Base-by-base conservation (phyloP, 2,888 invertebrate genomes). In the Andrena bucephala region DNA sequence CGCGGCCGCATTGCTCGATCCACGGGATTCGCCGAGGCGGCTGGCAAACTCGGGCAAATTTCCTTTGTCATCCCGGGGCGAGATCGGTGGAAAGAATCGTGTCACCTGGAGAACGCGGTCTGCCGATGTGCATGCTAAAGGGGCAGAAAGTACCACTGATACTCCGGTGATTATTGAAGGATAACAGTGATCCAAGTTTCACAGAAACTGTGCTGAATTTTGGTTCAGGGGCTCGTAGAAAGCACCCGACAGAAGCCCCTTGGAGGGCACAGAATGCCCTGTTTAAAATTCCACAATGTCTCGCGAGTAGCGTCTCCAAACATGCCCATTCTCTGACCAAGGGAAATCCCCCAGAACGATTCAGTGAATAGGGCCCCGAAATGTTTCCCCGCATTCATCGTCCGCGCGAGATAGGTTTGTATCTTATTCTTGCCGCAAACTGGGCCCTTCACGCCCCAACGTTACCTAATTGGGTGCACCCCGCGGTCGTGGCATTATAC, bases 381-480 rank as follows among this genome's bases (percentile, higher is more conserved):
- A 87, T 48, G 67, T 81, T 76, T 71, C 36, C 63, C 63, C 60
- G 79, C 83, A 85, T 87, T 87, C 63, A 75, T 52, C 66, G 59
- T 77, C 71, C 75, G 78, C 31, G 63, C 77, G 77, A 90, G 89
- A 91, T 81, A 91, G 90, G 84, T 91, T 91, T 90, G 91, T 91
- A 91, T 92, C 92, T 92, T 82, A 87, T 87, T 77, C 85, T 71
- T 81, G 84, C 81, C 72, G 86, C 71, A 66, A 71, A 82, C 81
- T 36, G 67, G 71, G 83, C 84, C 77, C 87, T 90, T 91, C 87
- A 91, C 90, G 90, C 90, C 89, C 90, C 84, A 83, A 86, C 90
- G 91, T 91, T 90, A 90, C 92, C 93, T 93, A 94, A 94, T 93
- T 93, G 94, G 94, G 92, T 91, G 89, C 91, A 89, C 93, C 93